Evolutionary conservation across 2,888 invertebrate genomes (phyloP).

Genomic region (Aphrophora alni): DNA sequence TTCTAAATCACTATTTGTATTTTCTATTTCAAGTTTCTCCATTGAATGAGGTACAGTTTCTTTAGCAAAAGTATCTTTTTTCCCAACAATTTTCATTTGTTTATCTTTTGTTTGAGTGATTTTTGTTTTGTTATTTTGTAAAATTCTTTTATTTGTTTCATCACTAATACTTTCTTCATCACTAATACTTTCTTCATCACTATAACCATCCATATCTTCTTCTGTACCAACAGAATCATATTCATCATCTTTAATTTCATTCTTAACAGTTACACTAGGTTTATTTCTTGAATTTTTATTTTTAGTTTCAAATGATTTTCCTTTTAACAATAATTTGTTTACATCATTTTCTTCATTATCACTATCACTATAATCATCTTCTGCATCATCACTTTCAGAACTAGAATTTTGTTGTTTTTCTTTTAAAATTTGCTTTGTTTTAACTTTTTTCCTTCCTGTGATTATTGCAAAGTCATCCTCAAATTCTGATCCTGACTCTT

Average conservation of each 20-base stretch:
- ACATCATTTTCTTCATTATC: conserved; percentile 33
- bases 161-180: conserved; percentile 44
- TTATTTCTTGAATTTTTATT: conserved; percentile 50
- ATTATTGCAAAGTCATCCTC: conserved; percentile 70
- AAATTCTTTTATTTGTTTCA: not conserved
- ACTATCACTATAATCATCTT: conserved; percentile 38
- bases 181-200: conserved; percentile 48
- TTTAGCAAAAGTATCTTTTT: not conserved
- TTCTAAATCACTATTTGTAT: not conserved
- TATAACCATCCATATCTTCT: conserved; percentile 34
- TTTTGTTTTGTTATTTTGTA: not conserved
- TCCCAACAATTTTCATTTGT: not conserved
- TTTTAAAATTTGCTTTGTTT: conserved; percentile 25
- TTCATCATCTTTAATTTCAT: conserved; percentile 43
- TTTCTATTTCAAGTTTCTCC: not conserved
- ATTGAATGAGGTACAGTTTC: not conserved
- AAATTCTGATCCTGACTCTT: conserved; percentile 62
- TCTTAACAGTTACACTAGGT: conserved; percentile 21
- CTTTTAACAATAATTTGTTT: not conserved
- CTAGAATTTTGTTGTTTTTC: conserved; percentile 42
- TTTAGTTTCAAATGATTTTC: conserved; percentile 37
- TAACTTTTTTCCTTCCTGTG: conserved; percentile 56
- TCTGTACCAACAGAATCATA: conserved; percentile 45
- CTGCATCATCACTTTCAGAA: conserved; percentile 45
- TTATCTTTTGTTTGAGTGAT: not conserved